Percentiles rank a stretch among this genome's conserved stretches.
Evolutionary conservation across 2,113 vertebrate species (phyloP).

Genomic region (Ptyas mucosa): DNA sequence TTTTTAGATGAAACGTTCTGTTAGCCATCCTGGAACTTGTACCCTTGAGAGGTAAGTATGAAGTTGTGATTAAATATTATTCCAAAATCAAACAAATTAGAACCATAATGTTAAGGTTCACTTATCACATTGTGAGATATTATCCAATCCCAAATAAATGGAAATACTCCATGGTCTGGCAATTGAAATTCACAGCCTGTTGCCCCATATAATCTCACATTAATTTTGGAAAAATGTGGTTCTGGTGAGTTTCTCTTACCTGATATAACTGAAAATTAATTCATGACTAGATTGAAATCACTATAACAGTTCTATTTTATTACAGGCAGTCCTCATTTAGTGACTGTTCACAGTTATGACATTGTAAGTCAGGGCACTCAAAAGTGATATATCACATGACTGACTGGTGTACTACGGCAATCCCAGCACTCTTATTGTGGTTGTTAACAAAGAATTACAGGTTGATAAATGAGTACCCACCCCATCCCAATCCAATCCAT

Average conservation of each 20-base stretch:
- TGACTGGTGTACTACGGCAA: not conserved
- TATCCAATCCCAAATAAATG: not conserved
- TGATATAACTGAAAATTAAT: not conserved
- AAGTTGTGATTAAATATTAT: not conserved
- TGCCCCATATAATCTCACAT: not conserved
- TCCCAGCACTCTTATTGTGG: not conserved
- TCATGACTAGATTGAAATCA: not conserved
- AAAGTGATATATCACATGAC: not conserved
- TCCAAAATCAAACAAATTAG: not conserved
- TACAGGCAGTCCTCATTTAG: not conserved
- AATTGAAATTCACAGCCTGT: not conserved
- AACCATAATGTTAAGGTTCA: not conserved
- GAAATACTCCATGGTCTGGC: too few relatives aligned
- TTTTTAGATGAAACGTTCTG: slow-evolving; percentile 77
- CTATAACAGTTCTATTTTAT: not conserved
- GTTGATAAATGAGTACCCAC: not conserved
- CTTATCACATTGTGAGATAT: not conserved
- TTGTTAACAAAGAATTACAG: not conserved
- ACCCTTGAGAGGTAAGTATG: slow-evolving; percentile 71
- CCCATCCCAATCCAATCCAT: not conserved
- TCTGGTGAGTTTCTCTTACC: not conserved
- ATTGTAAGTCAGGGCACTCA: not conserved
- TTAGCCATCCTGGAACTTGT: slow-evolving; percentile 77
- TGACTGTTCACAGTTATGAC: not conserved
- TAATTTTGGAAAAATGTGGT: not conserved